Evolutionary conservation across 2,113 vertebrate species (phyloP).

Genomic region (Indicator maculatus): DNA sequence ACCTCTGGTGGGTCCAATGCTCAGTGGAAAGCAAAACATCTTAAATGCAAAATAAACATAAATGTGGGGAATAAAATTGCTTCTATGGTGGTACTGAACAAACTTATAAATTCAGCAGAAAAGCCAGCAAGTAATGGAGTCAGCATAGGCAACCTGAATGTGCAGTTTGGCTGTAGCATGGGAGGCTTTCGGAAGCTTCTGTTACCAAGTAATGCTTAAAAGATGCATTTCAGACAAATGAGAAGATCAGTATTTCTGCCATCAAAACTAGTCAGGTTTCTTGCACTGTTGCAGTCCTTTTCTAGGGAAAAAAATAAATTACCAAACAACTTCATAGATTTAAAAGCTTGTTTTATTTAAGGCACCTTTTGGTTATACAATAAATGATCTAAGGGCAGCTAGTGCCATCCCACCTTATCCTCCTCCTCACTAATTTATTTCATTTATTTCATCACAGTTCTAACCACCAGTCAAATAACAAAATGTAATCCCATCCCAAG

Average conservation of each 20-base stretch:
- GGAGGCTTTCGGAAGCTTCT: background rate
- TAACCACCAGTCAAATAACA: constrained; percentile 8
- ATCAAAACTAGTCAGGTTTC: background rate
- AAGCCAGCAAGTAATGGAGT: background rate
- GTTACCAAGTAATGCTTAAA: background rate
- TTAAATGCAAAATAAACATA: background rate
- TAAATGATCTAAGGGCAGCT: background rate
- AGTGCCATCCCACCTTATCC: background rate
- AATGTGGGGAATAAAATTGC: background rate
- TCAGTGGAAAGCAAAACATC: background rate
- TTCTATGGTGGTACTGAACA: background rate
- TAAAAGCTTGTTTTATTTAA: background rate
- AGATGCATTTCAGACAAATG: background rate
- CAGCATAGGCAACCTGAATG: background rate
- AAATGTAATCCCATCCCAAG: constrained; percentile 31
- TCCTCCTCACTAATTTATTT: background rate
- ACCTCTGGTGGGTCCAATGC: background rate
- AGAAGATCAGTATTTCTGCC: background rate
- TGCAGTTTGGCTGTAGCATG: background rate
- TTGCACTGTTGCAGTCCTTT: background rate
- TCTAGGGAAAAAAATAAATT: background rate
- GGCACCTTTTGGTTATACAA: background rate
- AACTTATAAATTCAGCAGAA: background rate
- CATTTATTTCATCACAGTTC: background rate
- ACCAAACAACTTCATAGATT: background rate